Evolutionary conservation across 2,888 invertebrate species (phyloP), one percentile per base, ranked within the genome.

Genomic region (Drosophila neotestacea): DNA sequence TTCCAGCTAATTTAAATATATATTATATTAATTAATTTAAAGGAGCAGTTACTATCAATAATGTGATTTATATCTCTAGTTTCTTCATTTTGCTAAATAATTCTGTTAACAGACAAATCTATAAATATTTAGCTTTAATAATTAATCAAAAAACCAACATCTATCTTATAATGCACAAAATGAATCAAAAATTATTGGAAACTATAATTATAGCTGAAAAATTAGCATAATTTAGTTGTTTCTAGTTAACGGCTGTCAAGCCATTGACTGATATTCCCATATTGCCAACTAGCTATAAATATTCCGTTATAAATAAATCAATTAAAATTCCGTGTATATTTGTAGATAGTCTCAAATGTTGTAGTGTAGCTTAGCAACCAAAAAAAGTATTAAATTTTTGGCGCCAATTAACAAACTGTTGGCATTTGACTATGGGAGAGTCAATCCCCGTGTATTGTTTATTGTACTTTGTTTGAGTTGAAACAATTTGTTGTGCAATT

Each of bases 401-500:
- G 64, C 58, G 56, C 63, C 63, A 63, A 62, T 36, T 54, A 27
- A 10, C 38, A 47, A 54, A 13, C 22, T 36, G 7, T 61, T 42
- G 16, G 38, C 52, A 27, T n/a, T 58, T 47, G 13, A 27, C 22
- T 32, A 27, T 48, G 36, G 3, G 32, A 32, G 30, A 13, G 27
- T 39, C 16, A 22, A 34, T 34, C n/a, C 3, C n/a, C 3, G 32
- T 50, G 27, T 46, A 54, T 55, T 67, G n/a, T 48, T 38, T 22
- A 56, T 39, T 16, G 22, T 4, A 6, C 30, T 36, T 44, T 58
- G 47, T 55, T 41, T 50, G 28, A 68, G 61, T 63, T 62, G 63
- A 42, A 73, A 69, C 65, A 80, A 70, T 77, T 79, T 76, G 76
- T 70, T 72, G 51, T 62, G 66, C 73, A 72, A 87, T 85, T 79